Conservation (phyloP, 2,797 vertebrate species). For the Parotocinclus haroldoi region DNA sequence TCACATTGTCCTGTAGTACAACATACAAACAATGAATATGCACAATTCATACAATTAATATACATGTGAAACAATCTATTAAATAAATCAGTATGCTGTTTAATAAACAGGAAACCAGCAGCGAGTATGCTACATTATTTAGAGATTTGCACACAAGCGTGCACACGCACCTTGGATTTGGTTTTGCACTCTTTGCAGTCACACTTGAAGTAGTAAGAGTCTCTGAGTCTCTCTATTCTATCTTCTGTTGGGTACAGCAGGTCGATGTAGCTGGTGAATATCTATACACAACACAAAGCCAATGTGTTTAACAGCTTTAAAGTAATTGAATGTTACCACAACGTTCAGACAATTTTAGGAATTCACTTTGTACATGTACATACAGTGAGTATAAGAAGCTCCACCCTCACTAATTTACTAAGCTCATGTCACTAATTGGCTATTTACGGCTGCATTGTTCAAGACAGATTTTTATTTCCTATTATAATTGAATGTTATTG, state of each 20-base stretch:
- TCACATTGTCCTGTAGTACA: conserved; percentile 79
- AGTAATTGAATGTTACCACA: too few species aligned
- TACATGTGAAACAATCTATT: too few species aligned
- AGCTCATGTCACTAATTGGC: too few species aligned
- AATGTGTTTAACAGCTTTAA: too few species aligned
- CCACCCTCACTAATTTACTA: too few species aligned
- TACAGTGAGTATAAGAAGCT: conserved; percentile 3
- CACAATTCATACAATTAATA: conserved; percentile 1
- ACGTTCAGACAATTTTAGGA: too few species aligned
- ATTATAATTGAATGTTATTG: too few species aligned
- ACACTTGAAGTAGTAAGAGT: conserved; percentile 89
- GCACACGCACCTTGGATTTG: conserved; percentile 75
- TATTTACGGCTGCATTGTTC: too few species aligned
- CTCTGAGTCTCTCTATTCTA: conserved; percentile 82
- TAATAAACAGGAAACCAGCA: too few species aligned
- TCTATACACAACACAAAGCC: conserved; percentile 61
- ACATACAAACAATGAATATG: conserved; percentile 12
- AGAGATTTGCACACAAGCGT: conserved; percentile 7
- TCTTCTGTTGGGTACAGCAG: conserved; percentile 92
- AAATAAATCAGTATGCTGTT: too few species aligned
- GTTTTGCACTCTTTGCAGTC: conserved; percentile 83
- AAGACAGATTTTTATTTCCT: too few species aligned
- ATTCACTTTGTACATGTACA: conserved; percentile 15
- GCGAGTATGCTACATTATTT: background rate
- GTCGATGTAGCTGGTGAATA: conserved; percentile 96